phyloP scores from a whole-genome alignment of 1,140 invertebrate species.

The Trachymyrmex septentrionalis region DNA sequence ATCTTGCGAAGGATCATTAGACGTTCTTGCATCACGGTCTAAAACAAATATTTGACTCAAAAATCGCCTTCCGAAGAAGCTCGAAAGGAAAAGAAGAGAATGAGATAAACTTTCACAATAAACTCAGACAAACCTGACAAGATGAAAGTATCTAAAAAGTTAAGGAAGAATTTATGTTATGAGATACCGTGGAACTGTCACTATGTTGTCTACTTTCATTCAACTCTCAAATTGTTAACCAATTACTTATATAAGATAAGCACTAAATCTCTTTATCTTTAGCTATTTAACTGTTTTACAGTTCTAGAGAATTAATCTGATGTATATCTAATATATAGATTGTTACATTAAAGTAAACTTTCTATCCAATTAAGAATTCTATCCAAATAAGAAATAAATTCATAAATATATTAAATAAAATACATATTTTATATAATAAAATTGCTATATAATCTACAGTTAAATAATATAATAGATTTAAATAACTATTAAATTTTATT shows the following conservation, averaged over 20 bases:
- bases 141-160: conserved; percentile 13
- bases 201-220: conserved; percentile 20
- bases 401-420: not conserved
- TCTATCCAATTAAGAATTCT: not conserved
- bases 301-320: conserved; percentile 19
- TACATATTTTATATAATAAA: too few species aligned
- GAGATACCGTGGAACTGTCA: conserved; percentile 20
- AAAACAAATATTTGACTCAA: conserved; percentile 59
- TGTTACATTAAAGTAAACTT: not conserved
- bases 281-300: not conserved
- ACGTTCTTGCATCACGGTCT: conserved; percentile 7
- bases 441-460: not conserved
- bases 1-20: conserved; percentile 19
- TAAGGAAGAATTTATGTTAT: conserved; percentile 36
- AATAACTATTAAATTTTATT: not conserved
- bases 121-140: not conserved
- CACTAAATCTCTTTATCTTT: conserved; percentile 11
- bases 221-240: conserved; percentile 12
- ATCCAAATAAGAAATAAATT: not conserved
- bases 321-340: not conserved
- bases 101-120: conserved; percentile 19
- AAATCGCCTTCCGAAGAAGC: not conserved
- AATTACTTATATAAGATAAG: conserved; percentile 20
- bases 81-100: not conserved
- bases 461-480: not conserved